Evolutionary conservation across 1,140 invertebrate species (phyloP).

Genomic region (Aphelenchoides fujianensis): DNA sequence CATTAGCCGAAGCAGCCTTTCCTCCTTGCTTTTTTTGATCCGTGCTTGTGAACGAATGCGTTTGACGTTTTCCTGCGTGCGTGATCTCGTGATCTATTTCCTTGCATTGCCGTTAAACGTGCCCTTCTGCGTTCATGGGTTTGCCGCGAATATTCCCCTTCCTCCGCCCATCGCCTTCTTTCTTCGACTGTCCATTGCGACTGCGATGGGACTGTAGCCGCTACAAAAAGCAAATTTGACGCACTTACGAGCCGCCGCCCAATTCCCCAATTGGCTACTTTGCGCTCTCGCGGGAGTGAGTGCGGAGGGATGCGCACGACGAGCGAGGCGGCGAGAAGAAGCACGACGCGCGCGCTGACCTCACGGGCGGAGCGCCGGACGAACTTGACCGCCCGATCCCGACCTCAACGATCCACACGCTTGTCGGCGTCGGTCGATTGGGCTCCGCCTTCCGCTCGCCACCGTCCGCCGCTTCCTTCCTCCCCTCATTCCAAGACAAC

Average conservation of each 20-base stretch:
- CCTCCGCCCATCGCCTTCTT: too few relatives aligned
- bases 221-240: not conserved
- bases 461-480: not conserved
- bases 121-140: too few relatives aligned
- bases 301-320: not conserved
- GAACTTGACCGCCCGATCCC: conserved; percentile 4
- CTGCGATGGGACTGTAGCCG: too few relatives aligned
- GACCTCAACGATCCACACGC: not conserved
- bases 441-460: not conserved
- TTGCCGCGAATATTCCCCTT: too few relatives aligned
- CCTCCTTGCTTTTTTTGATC: too few relatives aligned
- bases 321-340: too few relatives aligned
- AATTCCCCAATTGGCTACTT: conserved; percentile 3
- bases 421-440: not conserved
- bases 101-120: too few relatives aligned
- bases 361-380: not conserved
- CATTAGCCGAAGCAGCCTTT: too few relatives aligned
- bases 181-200: too few relatives aligned
- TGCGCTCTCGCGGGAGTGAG: not conserved
- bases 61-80: too few relatives aligned
- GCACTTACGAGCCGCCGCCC: conserved; percentile 1
- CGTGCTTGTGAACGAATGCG: too few relatives aligned
- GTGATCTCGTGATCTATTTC: too few relatives aligned
- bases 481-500: not conserved
- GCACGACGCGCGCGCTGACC: not conserved